These are phyloP conservation scores for Alouatta palliata DNA, from an alignment of 2,113 vertebrate species.

Conservation along the genomic window DNA sequence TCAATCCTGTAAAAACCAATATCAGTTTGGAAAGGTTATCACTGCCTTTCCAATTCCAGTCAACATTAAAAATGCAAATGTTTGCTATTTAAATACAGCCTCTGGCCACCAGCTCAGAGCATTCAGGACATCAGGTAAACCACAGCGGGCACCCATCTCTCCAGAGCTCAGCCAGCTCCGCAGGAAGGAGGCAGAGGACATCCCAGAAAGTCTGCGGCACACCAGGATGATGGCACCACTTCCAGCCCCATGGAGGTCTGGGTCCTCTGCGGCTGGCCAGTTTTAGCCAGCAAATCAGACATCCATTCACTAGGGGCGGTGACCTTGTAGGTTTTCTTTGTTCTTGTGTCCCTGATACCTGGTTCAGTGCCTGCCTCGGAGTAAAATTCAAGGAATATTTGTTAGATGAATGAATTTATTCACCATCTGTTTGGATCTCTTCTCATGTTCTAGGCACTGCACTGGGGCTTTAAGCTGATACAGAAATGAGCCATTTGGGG, in stretches of 20 bases:
- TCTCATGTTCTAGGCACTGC: neutral
- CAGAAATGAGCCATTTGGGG: neutral
- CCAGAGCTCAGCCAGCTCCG: neutral
- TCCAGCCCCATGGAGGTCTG: neutral
- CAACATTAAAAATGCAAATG: conserved; percentile 77
- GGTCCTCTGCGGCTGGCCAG: neutral
- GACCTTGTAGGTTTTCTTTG: neutral
- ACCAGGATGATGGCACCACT: neutral
- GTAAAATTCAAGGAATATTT: neutral
- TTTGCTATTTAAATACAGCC: conserved; percentile 67
- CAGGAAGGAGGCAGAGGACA: neutral
- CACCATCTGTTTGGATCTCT: neutral
- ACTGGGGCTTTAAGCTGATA: neutral
- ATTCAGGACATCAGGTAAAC: conserved; percentile 6
- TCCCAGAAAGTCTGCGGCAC: neutral
- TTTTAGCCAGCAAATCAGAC: neutral
- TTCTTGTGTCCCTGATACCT: neutral
- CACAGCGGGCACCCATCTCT: neutral
- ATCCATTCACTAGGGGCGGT: neutral
- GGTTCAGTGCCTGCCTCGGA: neutral
- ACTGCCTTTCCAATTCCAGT: conserved; percentile 53
- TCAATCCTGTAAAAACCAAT: conserved; percentile 59
- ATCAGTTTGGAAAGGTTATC: conserved; percentile 63
- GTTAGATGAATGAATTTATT: neutral
- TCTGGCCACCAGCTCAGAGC: neutral